Conservation (phyloP, 2,797 vertebrate genomes). For the Myiothlypis coronata region DNA sequence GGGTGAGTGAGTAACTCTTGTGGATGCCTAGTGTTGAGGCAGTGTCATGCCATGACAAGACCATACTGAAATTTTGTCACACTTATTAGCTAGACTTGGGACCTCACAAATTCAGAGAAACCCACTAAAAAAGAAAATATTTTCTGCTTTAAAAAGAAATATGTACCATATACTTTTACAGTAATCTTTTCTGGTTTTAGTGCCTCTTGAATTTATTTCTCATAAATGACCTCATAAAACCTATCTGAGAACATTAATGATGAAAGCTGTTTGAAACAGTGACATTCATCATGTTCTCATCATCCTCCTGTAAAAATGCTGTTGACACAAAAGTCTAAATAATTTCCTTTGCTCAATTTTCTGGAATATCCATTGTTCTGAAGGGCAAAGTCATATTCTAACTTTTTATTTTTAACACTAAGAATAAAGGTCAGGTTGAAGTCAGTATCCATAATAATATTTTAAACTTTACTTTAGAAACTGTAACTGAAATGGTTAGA, state of each 20-base stretch:
- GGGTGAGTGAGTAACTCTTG: fast-evolving
- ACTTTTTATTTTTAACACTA: background rate
- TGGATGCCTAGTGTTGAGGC: background rate
- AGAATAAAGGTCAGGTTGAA: background rate
- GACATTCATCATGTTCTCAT: background rate
- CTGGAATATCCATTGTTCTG: background rate
- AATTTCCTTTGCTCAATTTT: background rate
- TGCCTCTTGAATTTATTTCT: background rate
- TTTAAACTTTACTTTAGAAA: background rate
- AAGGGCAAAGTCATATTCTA: background rate
- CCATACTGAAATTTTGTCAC: background rate
- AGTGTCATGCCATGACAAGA: background rate
- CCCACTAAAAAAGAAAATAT: background rate
- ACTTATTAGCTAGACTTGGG: background rate
- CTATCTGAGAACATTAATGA: background rate
- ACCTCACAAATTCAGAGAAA: background rate
- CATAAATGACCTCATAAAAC: slow-evolving; percentile 17
- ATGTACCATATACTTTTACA: background rate
- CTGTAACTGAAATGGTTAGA: background rate
- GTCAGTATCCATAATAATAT: background rate
- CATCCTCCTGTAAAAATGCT: background rate
- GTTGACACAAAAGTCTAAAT: background rate
- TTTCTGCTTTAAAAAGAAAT: background rate
- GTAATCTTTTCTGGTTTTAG: background rate
- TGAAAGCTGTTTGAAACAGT: slow-evolving; percentile 10